Evolutionary conservation across 2,888 invertebrate genomes (phyloP), one percentile per base, ranked within the genome.

Genomic region (Melitaea athalia): DNA sequence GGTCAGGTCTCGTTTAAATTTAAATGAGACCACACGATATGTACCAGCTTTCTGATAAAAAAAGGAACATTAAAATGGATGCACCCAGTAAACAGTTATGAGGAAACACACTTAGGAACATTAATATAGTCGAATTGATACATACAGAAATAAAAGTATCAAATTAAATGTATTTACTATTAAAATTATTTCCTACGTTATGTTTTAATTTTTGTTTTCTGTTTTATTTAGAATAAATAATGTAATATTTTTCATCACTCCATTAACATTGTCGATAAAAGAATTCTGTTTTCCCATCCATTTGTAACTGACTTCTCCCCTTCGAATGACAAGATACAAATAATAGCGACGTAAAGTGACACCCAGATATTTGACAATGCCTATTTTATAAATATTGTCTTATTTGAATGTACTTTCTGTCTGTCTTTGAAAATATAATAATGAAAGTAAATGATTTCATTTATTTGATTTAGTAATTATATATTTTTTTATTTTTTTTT

Each of bases 301-400:
- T 42, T 57, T 42, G 57, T 57, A n/a, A 38, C 38, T 57, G 38
- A 38, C 15, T 57, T 42, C 5, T n/a, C 17, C 10, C 12, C 33
- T 55, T 55, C 31, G 53, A 55, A 31, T 55, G 53, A 55, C 53
- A 53, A 24, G n/a, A 31, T 33, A 55, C 33, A 55, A 57, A 57
- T 57, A 57, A 57, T 57, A 42, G 57, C 15, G 15, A 5, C 38
- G 57, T 38, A 42, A 57, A 57, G 7, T 57, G 57, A 42, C 38
- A 57, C 57, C 57, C 15, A 15, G 57, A 15, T 14, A 14, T 57
- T 15, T 57, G 57, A 8, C 15, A 11, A 15, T 57, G 38, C 42
- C 15, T 42, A 42, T 57, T 53, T 55, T 15, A 38, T 57, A 42
- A 42, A 57, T 42, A 57, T 57, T 15, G 57, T 57, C 15, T 42